phyloP scores from a whole-genome alignment of 2,888 invertebrate species.

The Drosophila neotestacea region DNA sequence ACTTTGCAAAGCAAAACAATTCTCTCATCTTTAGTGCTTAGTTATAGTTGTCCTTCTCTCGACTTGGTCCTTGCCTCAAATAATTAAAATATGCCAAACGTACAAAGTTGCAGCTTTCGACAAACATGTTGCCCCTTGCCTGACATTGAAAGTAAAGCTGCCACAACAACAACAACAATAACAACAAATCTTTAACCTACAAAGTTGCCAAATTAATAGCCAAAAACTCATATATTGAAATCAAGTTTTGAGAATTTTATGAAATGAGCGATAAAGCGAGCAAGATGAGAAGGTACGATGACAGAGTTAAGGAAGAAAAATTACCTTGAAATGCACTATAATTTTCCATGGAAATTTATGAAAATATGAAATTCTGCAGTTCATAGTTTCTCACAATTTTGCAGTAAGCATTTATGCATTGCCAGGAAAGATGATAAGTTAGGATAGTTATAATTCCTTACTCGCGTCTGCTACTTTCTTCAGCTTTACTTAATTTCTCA shows the following conservation, averaged over 20 bases:
- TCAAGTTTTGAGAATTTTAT: neutral
- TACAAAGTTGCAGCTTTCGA: constrained; percentile 34
- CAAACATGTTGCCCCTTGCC: constrained; percentile 16
- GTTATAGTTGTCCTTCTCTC: neutral
- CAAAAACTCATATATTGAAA: constrained; percentile 7
- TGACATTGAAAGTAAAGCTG: neutral
- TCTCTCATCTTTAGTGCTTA: constrained; percentile 1
- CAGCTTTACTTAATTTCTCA: neutral
- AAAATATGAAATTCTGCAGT: neutral
- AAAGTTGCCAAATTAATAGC: constrained; percentile 4
- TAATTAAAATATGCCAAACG: constrained; percentile 43
- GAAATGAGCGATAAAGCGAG: neutral
- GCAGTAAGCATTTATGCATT: too few relatives aligned
- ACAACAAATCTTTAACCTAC: neutral
- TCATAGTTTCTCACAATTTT: neutral
- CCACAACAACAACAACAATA: neutral
- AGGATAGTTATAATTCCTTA: too few relatives aligned
- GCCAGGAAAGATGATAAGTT: too few relatives aligned
- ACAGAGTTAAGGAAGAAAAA: neutral
- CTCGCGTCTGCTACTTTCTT: too few relatives aligned
- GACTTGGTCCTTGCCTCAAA: constrained; percentile 7
- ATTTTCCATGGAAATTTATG: neutral
- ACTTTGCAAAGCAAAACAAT: constrained; percentile 24
- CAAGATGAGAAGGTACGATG: neutral
- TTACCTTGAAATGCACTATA: neutral